phyloP scores from a whole-genome alignment of 2,113 vertebrate species.

The Platichthys flesus region DNA sequence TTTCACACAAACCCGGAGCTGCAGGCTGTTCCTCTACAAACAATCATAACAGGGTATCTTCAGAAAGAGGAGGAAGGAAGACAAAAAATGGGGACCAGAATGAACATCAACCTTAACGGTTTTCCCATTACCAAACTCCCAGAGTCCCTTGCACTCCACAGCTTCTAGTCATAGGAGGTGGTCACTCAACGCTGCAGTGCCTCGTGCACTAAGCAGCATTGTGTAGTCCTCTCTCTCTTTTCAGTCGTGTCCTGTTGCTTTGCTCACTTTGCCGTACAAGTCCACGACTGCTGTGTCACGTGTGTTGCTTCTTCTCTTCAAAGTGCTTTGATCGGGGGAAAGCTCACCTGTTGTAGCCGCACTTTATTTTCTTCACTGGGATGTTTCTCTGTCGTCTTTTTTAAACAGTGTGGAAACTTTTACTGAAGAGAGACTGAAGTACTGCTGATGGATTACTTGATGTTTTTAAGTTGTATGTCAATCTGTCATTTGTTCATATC shows the following conservation, averaged over 20 bases:
- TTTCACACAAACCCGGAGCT: conserved; percentile 2
- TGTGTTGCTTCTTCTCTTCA: conserved; percentile 15
- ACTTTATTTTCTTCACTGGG: conserved; percentile 68
- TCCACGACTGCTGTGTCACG: conserved; percentile 65
- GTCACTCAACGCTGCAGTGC: neutral
- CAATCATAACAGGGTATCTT: neutral
- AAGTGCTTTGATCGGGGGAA: conserved; percentile 38
- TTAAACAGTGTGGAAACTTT: conserved; percentile 28
- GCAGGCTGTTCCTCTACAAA: conserved; percentile 9
- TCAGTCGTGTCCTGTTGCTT: neutral
- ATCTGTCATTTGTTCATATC: conserved; percentile 36
- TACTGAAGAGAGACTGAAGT: conserved; percentile 54
- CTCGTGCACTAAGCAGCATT: conserved; percentile 12
- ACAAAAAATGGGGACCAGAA: conserved; percentile 53
- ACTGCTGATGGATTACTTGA: conserved; percentile 54
- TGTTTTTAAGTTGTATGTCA: conserved; percentile 36
- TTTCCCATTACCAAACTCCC: conserved; percentile 9
- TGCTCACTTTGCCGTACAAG: neutral
- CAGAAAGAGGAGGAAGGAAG: neutral
- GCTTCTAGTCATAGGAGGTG: neutral
- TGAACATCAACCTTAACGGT: conserved; percentile 18
- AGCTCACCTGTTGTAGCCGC: conserved; percentile 55
- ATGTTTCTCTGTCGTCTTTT: conserved; percentile 35
- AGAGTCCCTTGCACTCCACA: neutral
- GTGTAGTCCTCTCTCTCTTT: neutral